Conservation (phyloP, 30 jellyfish, hydroid and myxozoan species). For the Aurelia sp. region DNA sequence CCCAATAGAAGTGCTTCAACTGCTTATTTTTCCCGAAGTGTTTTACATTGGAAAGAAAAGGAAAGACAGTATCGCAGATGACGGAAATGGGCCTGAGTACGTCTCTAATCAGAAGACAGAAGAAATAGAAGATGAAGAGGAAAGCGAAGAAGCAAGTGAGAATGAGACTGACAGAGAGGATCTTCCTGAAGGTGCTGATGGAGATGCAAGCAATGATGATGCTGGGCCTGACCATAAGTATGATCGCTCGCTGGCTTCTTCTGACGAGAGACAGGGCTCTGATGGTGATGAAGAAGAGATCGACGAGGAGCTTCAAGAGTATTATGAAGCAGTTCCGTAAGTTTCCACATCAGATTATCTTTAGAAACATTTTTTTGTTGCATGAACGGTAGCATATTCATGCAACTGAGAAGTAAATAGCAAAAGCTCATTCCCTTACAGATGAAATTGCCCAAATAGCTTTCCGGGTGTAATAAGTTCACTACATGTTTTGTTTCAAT, state of each 20-base stretch:
- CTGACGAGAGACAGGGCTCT: slow-evolving; percentile 38
- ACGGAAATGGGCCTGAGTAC: too few species aligned
- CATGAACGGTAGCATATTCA: not conserved
- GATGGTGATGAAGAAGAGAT: slow-evolving; percentile 18
- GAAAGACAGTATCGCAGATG: too few species aligned
- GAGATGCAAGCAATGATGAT: slow-evolving; percentile 1
- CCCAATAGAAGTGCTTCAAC: too few species aligned
- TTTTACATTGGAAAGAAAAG: too few species aligned
- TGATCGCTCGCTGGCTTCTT: slow-evolving; percentile 4
- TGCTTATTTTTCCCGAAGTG: too few species aligned
- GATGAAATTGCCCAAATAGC: too few species aligned
- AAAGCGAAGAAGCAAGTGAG: too few species aligned
- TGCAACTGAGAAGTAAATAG: not conserved
- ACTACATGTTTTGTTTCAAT: too few species aligned
- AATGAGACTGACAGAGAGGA: too few species aligned
- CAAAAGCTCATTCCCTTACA: not conserved
- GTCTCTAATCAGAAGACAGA: too few species aligned
- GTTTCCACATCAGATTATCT: not conserved
- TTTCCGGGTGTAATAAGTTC: too few species aligned
- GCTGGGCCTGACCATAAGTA: slow-evolving; percentile 37
- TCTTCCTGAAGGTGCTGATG: not conserved
- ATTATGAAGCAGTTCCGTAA: slow-evolving; percentile 42
- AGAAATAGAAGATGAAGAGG: too few species aligned
- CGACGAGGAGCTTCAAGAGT: slow-evolving; percentile 43
- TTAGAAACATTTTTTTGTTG: not conserved